phyloP scores from a whole-genome alignment of 2,797 vertebrate genomes.

The Eulemur rubriventer region DNA sequence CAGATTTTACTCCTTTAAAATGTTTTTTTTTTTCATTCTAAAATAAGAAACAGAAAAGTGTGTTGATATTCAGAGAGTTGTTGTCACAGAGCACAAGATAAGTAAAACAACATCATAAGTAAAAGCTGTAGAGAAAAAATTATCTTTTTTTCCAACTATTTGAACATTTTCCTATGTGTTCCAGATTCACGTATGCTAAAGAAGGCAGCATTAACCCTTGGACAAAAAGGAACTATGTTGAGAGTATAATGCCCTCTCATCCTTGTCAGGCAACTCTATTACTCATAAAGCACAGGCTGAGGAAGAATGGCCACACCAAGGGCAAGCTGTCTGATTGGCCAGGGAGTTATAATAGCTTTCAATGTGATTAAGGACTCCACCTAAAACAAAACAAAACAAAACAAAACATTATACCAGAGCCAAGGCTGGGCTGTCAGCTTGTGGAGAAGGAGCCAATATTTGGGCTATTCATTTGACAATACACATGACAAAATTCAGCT shows the following conservation, averaged over 20 bases:
- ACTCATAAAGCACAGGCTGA: neutral
- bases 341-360: constrained; percentile 26
- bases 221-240: constrained; percentile 1
- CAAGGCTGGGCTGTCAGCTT: constrained; percentile 38
- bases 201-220: neutral
- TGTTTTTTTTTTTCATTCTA: neutral
- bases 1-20: neutral
- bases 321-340: constrained; percentile 38
- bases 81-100: neutral
- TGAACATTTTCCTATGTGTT: neutral
- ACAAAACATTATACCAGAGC: constrained; percentile 8
- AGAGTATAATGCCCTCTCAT: neutral
- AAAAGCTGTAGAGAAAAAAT: neutral
- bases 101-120: neutral
- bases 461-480: constrained; percentile 27
- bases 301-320: neutral
- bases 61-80: neutral
- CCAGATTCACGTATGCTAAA: neutral
- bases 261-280: neutral
- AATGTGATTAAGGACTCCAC: constrained; percentile 68
- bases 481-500: constrained; percentile 27
- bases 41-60: neutral
- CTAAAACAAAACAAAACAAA: constrained; percentile 36
- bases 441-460: constrained; percentile 22
- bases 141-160: neutral